Evolutionary conservation across 2,113 vertebrate genomes (phyloP), one percentile per base, ranked within the genome.

Genomic region (Pan paniscus): DNA sequence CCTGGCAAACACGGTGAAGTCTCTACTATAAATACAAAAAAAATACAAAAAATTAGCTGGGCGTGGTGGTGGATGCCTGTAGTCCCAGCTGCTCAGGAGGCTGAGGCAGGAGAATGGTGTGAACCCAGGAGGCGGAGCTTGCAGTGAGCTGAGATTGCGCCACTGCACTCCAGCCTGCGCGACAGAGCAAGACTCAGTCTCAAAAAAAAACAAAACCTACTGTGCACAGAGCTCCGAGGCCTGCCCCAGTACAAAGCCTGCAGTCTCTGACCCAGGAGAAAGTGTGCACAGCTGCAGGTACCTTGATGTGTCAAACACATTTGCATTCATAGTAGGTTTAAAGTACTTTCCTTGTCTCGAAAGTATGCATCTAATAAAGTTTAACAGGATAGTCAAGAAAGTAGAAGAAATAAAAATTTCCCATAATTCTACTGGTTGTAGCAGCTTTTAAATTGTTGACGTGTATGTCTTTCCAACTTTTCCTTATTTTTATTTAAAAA

Each of bases 301-400:
- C 67, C 20, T 1, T 3, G 55, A 35, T 35, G 38, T 8, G 2
- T 16, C 12, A 22, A 32, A 17, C 8, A 20, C 0, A 0, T 46
- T 25, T 78, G 43, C 3, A 13, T 59, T 72, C 52, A 3, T 16
- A 64, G 59, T 50, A 59, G 57, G 8, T 46, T 61, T 59, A 25
- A 25, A 40, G 40, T 17, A 30, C 27, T n/a, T 22, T 35, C 73
- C 79, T 89, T 10, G 0, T 80, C 38, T 68, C 27, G 50, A 32
- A 86, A 85, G 20, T 52, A 38, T 1, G 3, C 57, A 11, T 82
- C 85, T 55, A 55, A 8, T 20, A 38, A 55, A 55, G 18, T 61
- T 48, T 35, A n/a, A 48, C 55, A 23, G 4, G 38, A 17, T 9
- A 84, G 61, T 83, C 23, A 75, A 35, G 25, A 59, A 32, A 32